These are phyloP conservation scores for Papilio machaon DNA, from an alignment of 1,140 invertebrate genomes.

Conservation along the genomic window DNA sequence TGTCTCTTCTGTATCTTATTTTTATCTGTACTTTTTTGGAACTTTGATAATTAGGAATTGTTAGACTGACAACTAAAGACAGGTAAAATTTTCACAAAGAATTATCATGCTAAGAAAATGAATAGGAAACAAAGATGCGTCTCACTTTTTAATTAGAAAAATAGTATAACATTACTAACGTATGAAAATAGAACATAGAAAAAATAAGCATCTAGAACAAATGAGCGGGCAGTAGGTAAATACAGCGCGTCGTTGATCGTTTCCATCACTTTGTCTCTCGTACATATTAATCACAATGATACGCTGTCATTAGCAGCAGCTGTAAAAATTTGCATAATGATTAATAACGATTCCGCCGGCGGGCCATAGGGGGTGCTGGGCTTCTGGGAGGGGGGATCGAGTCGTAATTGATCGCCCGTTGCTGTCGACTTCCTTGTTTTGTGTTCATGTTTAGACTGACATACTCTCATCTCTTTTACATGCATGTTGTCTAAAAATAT, in stretches of 20 bases:
- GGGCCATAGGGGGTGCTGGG: background rate
- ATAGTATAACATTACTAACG: no score
- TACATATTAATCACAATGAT: slow-evolving; percentile 34
- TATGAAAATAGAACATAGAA: no score
- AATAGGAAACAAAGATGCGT: no score
- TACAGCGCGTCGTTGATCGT: background rate
- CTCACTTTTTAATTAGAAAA: no score
- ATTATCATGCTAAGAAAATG: no score
- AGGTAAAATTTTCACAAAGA: no score
- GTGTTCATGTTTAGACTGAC: background rate
- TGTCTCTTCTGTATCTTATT: no score
- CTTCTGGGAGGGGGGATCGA: background rate
- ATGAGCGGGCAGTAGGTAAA: background rate
- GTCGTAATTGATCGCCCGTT: slow-evolving; percentile 11
- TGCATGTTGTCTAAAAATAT: background rate
- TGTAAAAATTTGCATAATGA: slow-evolving; percentile 34
- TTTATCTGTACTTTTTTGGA: no score
- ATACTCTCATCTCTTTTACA: background rate
- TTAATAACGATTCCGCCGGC: slow-evolving; percentile 16
- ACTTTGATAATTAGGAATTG: no score
- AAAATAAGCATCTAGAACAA: background rate
- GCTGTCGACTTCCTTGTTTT: slow-evolving; percentile 6
- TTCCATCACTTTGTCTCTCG: background rate
- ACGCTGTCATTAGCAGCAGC: slow-evolving; percentile 33
- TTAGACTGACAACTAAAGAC: no score